Evolutionary conservation across 2,888 invertebrate species (phyloP), one percentile per base, ranked within the genome.

Genomic region (Psococerastis gibbosa): DNA sequence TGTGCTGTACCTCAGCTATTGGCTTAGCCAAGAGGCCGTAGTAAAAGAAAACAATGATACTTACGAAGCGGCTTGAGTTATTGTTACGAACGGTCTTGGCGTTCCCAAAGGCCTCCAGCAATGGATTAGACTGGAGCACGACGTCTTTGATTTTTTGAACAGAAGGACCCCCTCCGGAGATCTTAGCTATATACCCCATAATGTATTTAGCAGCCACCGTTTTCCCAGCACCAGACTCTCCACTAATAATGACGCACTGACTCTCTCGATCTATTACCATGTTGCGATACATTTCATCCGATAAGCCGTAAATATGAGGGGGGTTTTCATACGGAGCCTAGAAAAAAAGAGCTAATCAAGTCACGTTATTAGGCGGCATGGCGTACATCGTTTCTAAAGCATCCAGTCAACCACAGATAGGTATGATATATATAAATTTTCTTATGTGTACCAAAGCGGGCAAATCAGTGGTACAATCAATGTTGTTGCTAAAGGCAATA

Each of bases 191-290:
- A 56, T 75, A 76, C 20, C 68, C 64, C 76, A 76, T 76, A 51
- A 76, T 75, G 56, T 67, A 72, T 56, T 72, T 75, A 34, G 74
- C 74, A 8, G 71, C 69, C 2, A 75, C 73, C 1, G 76, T 76
- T 56, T 76, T 76, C 6, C 76, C 75, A 13, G 75, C 75, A 32
- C 75, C 75, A 42, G 71, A 72, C 56, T 75, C 75, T 2, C 75
- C 75, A 54, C 74, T 74, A 53, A 77, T 77, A 49, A 78, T 78
- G 20, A 76, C 76, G 56, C 77, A 78, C 51, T 78, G 77, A 51
- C 68, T 73, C 56, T 77, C 77, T 51, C 63, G 63, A 53, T 78
- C 76, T 50, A 75, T 75, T 51, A 75, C 55, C 75, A 78, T 74
- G 56, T 77, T 76, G 49, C 76, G 62, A 57, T 75, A 77, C 78